Base-by-base conservation (phyloP, 2,113 vertebrate species). In the Hemicordylus capensis region DNA sequence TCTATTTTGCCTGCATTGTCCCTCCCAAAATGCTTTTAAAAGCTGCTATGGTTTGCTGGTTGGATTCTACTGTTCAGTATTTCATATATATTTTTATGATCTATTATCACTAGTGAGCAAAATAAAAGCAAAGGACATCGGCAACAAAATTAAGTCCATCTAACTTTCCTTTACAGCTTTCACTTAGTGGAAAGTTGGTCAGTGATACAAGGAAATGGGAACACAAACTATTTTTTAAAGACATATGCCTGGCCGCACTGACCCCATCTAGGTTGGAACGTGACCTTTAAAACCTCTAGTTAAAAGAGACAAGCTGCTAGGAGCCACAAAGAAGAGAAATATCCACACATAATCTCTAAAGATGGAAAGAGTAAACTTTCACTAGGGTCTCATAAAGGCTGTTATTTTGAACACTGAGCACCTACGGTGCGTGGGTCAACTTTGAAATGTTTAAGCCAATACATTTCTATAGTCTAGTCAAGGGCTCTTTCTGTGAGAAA, bases 361-460 rank as follows among this genome's bases (percentile, higher is more conserved):
- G 44, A 82, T 73, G 28, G 89, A 14, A 81, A 44, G 63, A 92
- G 85, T 76, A 93, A 89, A 88, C 58, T 89, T 84, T 66, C 22
- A 46, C 37, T 31, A 3, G 58, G 88, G 51, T 66, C 20, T 37
- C 69, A 77, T 73, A 89, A 93, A 85, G 0, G 1, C 9, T 89
- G n/a, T 34, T 88, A 85, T 56, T 93, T 89, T 85, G 46, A 88
- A 76, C 42, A 26, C 48, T 81, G 86, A 85, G 15, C 6, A 69
- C 83, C 82, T 84, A 39, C 85, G 87, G 76, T 85, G 82, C 39
- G 79, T 37, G 88, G 78, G 42, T 88, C 76, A n/a, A 66, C 85
- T 92, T 88, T 93, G 82, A 93, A 90, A 89, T 58, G 14, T 58
- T 93, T 89, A 79, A 73, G 56, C 34, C 91, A 77, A 67, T 2